These are phyloP conservation scores for Leptobrachium leishanense DNA, from an alignment of 2,113 vertebrate genomes.

Conservation along the genomic window DNA sequence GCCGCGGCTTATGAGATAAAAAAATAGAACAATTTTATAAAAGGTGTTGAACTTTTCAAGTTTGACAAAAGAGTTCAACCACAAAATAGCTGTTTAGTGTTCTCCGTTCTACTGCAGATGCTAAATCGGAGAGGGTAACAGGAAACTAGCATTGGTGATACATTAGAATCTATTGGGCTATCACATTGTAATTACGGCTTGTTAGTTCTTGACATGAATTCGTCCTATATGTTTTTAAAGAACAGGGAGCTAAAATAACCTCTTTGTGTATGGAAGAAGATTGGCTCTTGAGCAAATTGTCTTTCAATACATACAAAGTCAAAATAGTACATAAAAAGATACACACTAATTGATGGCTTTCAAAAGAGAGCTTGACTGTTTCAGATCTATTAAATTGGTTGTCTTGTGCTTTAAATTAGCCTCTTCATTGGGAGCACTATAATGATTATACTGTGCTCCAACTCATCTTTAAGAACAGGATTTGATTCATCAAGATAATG, in stretches of 20 bases:
- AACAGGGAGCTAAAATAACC: conserved; percentile 57
- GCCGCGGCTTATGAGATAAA: not conserved
- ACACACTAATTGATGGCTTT: conserved; percentile 73
- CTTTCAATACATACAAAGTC: conserved; percentile 64
- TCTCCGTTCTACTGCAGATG: conserved; percentile 57
- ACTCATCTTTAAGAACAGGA: conserved; percentile 64
- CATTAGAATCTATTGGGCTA: conserved; percentile 55
- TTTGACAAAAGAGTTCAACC: conserved; percentile 28
- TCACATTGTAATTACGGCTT: conserved; percentile 62
- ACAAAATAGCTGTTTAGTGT: conserved; percentile 59
- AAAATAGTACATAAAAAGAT: conserved; percentile 68
- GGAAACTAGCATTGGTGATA: conserved; percentile 60
- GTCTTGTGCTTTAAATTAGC: conserved; percentile 75
- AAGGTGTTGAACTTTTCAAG: conserved; percentile 10
- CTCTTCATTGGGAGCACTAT: conserved; percentile 64
- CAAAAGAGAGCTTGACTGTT: conserved; percentile 71
- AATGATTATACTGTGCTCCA: conserved; percentile 71
- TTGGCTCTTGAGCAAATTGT: conserved; percentile 67
- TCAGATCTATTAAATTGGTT: conserved; percentile 69
- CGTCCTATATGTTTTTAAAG: conserved; percentile 59
- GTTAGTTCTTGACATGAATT: conserved; percentile 56
- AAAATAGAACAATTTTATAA: conserved; percentile 19
- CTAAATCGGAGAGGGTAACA: conserved; percentile 57
- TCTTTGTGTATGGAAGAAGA: conserved; percentile 65
- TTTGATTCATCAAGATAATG: conserved; percentile 72